Evolutionary conservation across 2,113 vertebrate genomes (phyloP), one percentile per base, ranked within the genome.

Genomic region (Ciconia maguari): DNA sequence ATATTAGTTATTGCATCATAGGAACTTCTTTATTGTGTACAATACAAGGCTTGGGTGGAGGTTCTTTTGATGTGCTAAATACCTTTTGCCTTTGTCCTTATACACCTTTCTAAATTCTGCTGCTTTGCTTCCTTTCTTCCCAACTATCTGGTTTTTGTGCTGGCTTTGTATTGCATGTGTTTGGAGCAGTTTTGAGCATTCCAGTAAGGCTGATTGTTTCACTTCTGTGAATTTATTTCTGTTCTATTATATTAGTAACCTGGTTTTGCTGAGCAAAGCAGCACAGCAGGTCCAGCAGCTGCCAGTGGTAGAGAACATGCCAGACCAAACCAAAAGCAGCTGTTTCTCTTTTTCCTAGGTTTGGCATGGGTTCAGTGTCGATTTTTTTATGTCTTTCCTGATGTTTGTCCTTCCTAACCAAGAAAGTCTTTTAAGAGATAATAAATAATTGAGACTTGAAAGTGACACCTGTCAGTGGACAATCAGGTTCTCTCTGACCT

Each of bases 211-310:
- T 66, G 84, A 80, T 93, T 65, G 48, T 80, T 93, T 94, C 87
- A 83, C 44, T 94, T 93, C 49, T 90, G 44, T 90, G 82, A 85
- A 80, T 71, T 92, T 95, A 54, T 68, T 96, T 96, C 62, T 88
- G 36, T 76, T 93, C 75, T 83, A 69, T 91, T 90, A 52, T 83
- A 82, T 79, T 65, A 49, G 75, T 49, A 69, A 76, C 62, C 49
- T 90, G 66, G 1, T 96, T 95, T 91, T 86, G 84, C 78, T 93
- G 93, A 96, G 92, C 84, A 93, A 89, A 85, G 89, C 74, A 84
- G 81, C 65, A 58, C 75, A 89, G 81, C 93, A 87, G 38, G 93
- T 94, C 77, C 81, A 71, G 84, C 91, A 83, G 87, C 93, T 96
- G 94, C 84, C 78, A 70, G 84, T 72, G 62, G 51, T 38, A 85